Conservation (phyloP, 2,113 vertebrate species). For the Boulengeromyrus knoepffleri region DNA sequence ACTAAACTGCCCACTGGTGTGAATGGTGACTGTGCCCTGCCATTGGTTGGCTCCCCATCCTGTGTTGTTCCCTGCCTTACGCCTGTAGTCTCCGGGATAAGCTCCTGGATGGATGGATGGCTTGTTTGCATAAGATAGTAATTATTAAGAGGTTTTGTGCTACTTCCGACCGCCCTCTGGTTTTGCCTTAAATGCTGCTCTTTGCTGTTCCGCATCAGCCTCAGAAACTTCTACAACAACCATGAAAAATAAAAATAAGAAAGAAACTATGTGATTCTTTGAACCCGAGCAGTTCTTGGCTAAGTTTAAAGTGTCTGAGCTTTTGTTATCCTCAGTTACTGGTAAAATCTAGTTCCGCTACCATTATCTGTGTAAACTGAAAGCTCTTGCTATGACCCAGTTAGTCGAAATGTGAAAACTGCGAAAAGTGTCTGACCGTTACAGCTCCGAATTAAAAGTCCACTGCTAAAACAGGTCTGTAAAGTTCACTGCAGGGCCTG, state of each 20-base stretch:
- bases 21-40: background rate
- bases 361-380: background rate
- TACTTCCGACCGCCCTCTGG: background rate
- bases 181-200: background rate
- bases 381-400: background rate
- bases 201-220: background rate
- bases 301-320: background rate
- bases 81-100: background rate
- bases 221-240: background rate
- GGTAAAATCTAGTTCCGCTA: background rate
- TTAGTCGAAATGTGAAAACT: background rate
- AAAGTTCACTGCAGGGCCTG: background rate
- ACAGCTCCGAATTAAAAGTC: background rate
- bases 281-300: background rate
- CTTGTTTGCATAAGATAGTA: background rate
- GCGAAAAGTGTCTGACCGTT: background rate
- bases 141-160: background rate
- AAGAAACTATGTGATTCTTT: background rate
- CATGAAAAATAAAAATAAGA: background rate
- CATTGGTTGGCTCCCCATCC: background rate
- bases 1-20: background rate
- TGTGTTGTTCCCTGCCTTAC: background rate
- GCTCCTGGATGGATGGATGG: background rate
- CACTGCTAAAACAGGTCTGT: background rate
- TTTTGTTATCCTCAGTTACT: background rate